Evolutionary conservation across 2,113 vertebrate genomes (phyloP).

Genomic region (Lota lota): DNA sequence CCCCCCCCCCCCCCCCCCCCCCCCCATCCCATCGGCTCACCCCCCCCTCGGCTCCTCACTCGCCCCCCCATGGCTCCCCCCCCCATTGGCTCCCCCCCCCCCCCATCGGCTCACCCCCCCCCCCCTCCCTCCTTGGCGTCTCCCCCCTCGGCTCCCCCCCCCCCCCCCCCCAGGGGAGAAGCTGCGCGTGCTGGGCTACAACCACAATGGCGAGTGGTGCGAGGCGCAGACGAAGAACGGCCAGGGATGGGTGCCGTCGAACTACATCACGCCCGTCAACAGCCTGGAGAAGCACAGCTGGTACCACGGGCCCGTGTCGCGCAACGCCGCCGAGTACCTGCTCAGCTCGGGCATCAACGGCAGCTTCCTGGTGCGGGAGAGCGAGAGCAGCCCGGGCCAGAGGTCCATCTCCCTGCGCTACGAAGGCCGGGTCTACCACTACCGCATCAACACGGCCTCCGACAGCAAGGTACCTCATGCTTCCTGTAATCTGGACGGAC

Average conservation of each 20-base stretch:
- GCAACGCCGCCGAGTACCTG: slow-evolving; percentile 95
- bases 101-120: not conserved
- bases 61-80: too few species aligned
- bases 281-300: slow-evolving; percentile 98
- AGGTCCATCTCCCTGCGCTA: slow-evolving; percentile 96
- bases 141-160: too few species aligned
- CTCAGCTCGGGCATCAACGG: slow-evolving; percentile 98
- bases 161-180: slow-evolving; percentile 82
- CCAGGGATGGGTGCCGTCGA: slow-evolving; percentile 98
- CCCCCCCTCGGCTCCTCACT: too few species aligned
- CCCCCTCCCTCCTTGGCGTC: not conserved
- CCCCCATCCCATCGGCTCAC: not conserved
- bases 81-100: too few species aligned
- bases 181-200: slow-evolving; percentile 94
- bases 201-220: slow-evolving; percentile 98
- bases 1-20: too few species aligned
- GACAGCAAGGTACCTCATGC: slow-evolving; percentile 84
- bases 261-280: slow-evolving; percentile 99
- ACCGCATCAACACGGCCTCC: slow-evolving; percentile 96
- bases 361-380: slow-evolving; percentile 96
- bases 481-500: too few species aligned
- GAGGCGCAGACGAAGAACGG: slow-evolving; percentile 97
- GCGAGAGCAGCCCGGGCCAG: slow-evolving; percentile 98
- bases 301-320: slow-evolving; percentile 97
- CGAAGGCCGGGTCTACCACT: slow-evolving; percentile 97